Conservation (phyloP, 1,140 invertebrate species). For the Pseudoatta argentina region DNA sequence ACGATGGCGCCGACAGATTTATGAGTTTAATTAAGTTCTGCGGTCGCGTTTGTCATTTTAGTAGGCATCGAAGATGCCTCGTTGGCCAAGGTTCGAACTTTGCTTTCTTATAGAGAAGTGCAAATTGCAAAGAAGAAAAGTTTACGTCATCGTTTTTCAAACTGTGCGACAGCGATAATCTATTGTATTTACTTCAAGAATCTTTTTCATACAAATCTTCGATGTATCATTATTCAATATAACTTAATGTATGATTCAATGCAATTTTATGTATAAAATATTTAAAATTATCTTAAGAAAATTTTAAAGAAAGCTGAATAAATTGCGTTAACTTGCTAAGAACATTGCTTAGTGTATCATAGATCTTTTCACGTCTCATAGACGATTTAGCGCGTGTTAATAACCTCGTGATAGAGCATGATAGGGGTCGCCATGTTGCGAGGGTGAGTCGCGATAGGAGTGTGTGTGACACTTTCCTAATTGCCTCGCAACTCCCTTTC, state of each 20-base stretch:
- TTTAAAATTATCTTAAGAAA: not conserved
- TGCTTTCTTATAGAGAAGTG: constrained; percentile 34
- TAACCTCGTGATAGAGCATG: constrained; percentile 75
- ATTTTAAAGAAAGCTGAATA: not conserved
- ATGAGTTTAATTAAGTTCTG: constrained; percentile 86
- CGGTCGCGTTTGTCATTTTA: constrained; percentile 84
- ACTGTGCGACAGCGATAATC: constrained; percentile 2
- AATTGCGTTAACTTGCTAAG: constrained; percentile 22
- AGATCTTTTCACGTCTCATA: constrained; percentile 64
- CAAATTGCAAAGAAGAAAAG: constrained; percentile 54
- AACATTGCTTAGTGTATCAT: constrained; percentile 37
- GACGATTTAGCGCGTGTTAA: constrained; percentile 72
- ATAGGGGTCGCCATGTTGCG: constrained; percentile 71
- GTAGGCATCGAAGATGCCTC: constrained; percentile 79
- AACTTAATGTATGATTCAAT: not conserved
- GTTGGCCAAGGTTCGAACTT: constrained; percentile 73
- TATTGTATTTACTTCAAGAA: not conserved
- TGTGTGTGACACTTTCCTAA: constrained; percentile 79
- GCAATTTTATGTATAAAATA: not conserved
- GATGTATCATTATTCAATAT: not conserved
- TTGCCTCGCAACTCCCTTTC: constrained; percentile 74
- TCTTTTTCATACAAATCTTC: not conserved
- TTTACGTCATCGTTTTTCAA: constrained; percentile 38
- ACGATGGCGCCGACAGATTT: constrained; percentile 79
- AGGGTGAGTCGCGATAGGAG: constrained; percentile 75